Percentiles rank a stretch among this genome's conserved stretches.
Conservation (phyloP, 2,113 vertebrate species). For the Mungos mungo region DNA sequence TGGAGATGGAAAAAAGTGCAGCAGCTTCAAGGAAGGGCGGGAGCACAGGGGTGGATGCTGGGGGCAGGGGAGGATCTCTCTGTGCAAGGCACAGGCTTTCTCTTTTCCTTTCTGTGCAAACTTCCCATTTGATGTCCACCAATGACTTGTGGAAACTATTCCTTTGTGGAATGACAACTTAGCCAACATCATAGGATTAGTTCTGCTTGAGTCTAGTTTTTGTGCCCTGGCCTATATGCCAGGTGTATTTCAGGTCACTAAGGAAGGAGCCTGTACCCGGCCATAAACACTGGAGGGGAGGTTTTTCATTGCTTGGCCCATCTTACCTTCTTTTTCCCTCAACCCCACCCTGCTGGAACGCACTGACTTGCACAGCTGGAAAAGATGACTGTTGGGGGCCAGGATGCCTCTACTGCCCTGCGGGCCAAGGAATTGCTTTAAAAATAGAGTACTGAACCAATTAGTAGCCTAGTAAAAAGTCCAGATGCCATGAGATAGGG, state of each 20-base stretch:
- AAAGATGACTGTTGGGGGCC: not conserved
- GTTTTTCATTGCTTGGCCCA: not conserved
- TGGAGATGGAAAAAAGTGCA: not conserved
- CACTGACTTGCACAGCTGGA: not conserved
- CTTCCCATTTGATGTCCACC: not conserved
- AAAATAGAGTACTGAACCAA: not conserved
- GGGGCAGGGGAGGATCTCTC: not conserved
- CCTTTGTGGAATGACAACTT: not conserved
- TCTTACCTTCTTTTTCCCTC: not conserved
- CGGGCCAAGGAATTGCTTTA: not conserved
- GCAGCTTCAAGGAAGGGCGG: not conserved
- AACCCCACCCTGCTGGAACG: conserved; percentile 7
- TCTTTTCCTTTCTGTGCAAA: not conserved
- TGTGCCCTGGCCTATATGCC: not conserved
- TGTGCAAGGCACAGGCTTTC: not conserved
- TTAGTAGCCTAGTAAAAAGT: not conserved
- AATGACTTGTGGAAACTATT: not conserved
- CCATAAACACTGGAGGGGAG: not conserved
- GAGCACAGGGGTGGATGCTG: fast-evolving
- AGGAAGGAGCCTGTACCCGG: not conserved
- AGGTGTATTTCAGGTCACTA: conserved; percentile 43
- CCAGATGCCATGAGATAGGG: not conserved
- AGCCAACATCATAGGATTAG: not conserved
- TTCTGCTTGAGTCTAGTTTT: not conserved
- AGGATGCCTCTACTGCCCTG: not conserved